Evolutionary conservation across 2,797 vertebrate species (phyloP), one percentile per base, ranked within the genome.

Genomic region (Poeciliopsis presidionis): DNA sequence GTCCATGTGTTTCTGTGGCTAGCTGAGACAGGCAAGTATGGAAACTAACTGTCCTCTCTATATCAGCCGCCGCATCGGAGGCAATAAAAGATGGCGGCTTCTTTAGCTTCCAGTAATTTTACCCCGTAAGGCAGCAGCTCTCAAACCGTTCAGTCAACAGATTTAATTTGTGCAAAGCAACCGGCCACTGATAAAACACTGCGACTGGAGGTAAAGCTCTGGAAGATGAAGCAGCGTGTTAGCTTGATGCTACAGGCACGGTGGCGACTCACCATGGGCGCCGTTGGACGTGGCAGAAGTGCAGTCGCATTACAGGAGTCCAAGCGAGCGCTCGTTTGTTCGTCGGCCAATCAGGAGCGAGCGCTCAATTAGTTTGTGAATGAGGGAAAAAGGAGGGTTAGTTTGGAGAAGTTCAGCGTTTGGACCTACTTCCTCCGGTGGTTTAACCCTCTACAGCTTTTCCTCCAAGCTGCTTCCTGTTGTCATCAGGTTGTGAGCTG

Each of bases 11-110:
- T 79, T 90, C 87, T 93, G 74, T 93, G 90, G 93, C 95, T 95
- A 96, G 95, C 95, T 96, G 95, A 96, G 90, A 91, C 93, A 96
- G 96, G 96, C 95, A 96, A 96, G 96, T 96, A 96, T 96, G 83
- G 90, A 43, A 86, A 84, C 89, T 89, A 86, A 84, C 88, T 89
- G 79, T 90, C 84, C 25, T 80, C 77, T 74, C 71, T 81, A 74
- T 87, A 80, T 36, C 73, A 81, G 65, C 80, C 76, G 87, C 83
- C 81, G 79, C 82, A 72, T 76, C 72, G 75, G 70, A 80, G 79
- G 41, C 92, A 91, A 90, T 86, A 72, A 80, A 84, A 77, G 70
- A 80, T 86, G 88, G 87, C 84, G 79, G 76, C 63, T 57, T 80
- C 63, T 75, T 80, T 74, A 77, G 76, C 36, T 73, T 72, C 77